phyloP scores from a whole-genome alignment of 2,113 vertebrate genomes.

The Callopanchax toddi region DNA sequence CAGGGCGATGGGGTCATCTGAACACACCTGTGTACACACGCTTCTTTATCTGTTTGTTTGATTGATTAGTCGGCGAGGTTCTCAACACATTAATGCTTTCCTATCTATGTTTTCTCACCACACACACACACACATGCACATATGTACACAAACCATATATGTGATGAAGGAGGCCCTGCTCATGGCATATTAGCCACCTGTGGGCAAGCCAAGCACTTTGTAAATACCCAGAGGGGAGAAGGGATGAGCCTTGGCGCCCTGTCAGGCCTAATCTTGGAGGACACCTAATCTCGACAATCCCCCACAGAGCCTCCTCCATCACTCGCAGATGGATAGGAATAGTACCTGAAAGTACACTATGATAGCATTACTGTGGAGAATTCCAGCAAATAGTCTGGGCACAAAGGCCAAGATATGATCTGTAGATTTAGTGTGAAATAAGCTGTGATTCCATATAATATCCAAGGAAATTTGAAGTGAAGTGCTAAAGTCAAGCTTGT shows the following conservation, averaged over 20 bases:
- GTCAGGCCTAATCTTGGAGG: conserved; percentile 64
- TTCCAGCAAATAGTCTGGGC: conserved; percentile 5
- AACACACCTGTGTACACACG: conserved; percentile 51
- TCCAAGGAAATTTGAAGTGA: neutral
- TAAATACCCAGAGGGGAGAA: conserved; percentile 66
- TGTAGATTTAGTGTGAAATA: conserved; percentile 1
- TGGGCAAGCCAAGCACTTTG: conserved; percentile 65
- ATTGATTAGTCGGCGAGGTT: conserved; percentile 59
- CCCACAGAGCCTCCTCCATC: conserved; percentile 53
- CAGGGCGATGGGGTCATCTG: conserved; percentile 21
- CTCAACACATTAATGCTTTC: conserved; percentile 42
- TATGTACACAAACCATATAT: conserved; percentile 46
- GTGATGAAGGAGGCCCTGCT: conserved; percentile 36
- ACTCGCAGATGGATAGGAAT: conserved; percentile 46
- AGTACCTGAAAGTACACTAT: conserved; percentile 37
- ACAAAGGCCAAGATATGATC: neutral
- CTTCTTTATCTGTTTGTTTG: conserved; percentile 63
- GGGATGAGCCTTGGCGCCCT: conserved; percentile 62
- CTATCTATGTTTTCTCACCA: conserved; percentile 31
- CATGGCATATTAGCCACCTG: conserved; percentile 68
- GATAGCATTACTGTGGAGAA: conserved; percentile 12
- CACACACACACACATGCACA: conserved; percentile 5
- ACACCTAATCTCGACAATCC: conserved; percentile 72
- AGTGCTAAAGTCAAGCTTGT: neutral
- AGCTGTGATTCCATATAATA: neutral